Conservation (phyloP, 2,797 vertebrate species). For the Perodicticus potto region DNA sequence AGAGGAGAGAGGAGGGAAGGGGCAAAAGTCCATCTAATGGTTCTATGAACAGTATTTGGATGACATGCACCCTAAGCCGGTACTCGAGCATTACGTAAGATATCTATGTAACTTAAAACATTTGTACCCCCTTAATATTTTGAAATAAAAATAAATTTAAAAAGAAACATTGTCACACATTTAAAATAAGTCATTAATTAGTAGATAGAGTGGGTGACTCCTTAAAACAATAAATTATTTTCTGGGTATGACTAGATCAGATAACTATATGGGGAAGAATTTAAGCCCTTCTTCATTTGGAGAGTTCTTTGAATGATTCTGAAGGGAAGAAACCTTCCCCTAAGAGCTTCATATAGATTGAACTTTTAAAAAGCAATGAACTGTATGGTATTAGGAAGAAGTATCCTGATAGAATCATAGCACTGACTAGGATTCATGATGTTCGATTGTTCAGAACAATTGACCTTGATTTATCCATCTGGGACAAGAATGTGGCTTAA, state of each 20-base stretch:
- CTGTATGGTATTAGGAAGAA: not conserved
- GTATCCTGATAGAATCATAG: not conserved
- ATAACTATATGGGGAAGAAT: not conserved
- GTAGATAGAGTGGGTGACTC: not conserved
- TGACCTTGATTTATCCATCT: constrained; percentile 39
- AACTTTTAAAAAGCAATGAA: constrained; percentile 4
- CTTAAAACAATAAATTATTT: constrained; percentile 13
- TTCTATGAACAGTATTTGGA: too few relatives aligned
- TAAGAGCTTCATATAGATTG: not conserved
- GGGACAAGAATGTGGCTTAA: not conserved
- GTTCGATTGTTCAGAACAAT: not conserved
- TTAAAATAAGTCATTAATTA: not conserved
- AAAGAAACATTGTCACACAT: not conserved
- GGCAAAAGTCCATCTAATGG: too few relatives aligned
- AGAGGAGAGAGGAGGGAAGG: too few relatives aligned
- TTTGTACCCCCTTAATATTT: too few relatives aligned
- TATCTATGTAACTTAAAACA: too few relatives aligned
- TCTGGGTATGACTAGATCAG: not conserved
- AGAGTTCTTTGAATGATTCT: constrained; percentile 1
- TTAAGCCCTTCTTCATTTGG: not conserved
- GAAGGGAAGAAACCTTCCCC: not conserved
- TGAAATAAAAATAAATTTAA: too few relatives aligned
- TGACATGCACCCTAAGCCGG: too few relatives aligned
- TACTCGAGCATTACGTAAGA: too few relatives aligned
- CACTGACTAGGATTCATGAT: not conserved